These are phyloP conservation scores for Macrosiphum euphorbiae DNA, from an alignment of 2,888 invertebrate species.

Conservation along the genomic window DNA sequence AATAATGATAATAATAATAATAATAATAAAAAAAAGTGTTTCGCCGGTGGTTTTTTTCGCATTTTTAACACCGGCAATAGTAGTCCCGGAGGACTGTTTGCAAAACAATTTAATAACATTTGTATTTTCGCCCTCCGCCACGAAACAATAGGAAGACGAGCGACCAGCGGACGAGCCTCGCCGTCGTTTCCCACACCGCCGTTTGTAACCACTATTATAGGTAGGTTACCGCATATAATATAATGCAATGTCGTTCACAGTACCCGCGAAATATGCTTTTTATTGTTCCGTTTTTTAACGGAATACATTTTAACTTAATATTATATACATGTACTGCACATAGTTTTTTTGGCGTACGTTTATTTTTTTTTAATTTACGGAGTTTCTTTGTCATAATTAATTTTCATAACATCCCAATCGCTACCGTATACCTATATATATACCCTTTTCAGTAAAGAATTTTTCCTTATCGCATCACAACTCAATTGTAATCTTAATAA, in stretches of 20 bases:
- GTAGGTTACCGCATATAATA: background rate
- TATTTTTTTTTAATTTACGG: constrained; percentile 17
- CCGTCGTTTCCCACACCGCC: constrained; percentile 1
- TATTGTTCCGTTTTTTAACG: background rate
- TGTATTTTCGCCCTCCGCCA: constrained; percentile 19
- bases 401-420: background rate
- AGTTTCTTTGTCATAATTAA: background rate
- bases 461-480: background rate
- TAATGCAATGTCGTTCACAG: background rate
- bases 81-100: constrained; percentile 62
- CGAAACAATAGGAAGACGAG: constrained; percentile 36
- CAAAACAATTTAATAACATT: constrained; percentile 65
- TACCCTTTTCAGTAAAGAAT: background rate
- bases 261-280: constrained; percentile 54
- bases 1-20: constrained; percentile 46
- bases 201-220: background rate
- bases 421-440: background rate
- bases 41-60: constrained; percentile 31
- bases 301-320: background rate
- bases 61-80: constrained; percentile 64
- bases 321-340: background rate
- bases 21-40: constrained; percentile 42
- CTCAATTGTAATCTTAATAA: constrained; percentile 19
- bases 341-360: background rate
- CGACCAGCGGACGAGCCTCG: constrained; percentile 1